Percentiles rank a stretch among this genome's conserved stretches.
These are phyloP conservation scores for Malthinus seriepunctatus DNA, from an alignment of 2,888 invertebrate species.

Conservation along the genomic window DNA sequence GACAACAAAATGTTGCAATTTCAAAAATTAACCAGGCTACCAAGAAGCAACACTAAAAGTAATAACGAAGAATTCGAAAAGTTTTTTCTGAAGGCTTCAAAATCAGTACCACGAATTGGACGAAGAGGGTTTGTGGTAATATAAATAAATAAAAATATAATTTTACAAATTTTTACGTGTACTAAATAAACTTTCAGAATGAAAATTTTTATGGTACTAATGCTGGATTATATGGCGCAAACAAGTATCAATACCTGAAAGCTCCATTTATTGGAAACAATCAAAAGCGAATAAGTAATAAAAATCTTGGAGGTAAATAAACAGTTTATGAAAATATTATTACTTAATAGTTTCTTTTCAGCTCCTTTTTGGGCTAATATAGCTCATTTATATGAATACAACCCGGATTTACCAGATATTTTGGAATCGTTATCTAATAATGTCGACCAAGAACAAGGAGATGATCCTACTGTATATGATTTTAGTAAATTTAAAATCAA, in stretches of 20 bases:
- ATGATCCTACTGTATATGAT: conserved; percentile 42
- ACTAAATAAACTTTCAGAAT: conserved; percentile 3
- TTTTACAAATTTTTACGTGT: not conserved
- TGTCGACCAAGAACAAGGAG: conserved; percentile 39
- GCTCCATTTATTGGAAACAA: not conserved
- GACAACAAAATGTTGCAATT: not conserved
- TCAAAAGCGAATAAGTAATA: not conserved
- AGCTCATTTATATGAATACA: conserved; percentile 47
- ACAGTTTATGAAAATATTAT: not conserved
- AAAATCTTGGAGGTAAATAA: conserved; percentile 10
- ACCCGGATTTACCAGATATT: conserved; percentile 46
- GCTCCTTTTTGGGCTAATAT: conserved; percentile 48
- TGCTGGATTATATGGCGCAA: conserved; percentile 4
- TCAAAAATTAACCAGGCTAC: not conserved
- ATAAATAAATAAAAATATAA: not conserved
- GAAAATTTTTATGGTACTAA: conserved; percentile 1
- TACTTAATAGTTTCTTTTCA: conserved; percentile 28
- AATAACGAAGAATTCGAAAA: conserved; percentile 53
- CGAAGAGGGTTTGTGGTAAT: conserved; percentile 42
- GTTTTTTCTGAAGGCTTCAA: conserved; percentile 57
- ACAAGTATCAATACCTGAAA: conserved; percentile 4
- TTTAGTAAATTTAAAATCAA: conserved; percentile 40
- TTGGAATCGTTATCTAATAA: conserved; percentile 32
- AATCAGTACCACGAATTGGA: conserved; percentile 56
- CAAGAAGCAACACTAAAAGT: conserved; percentile 36